Conservation (phyloP, 2,888 invertebrate species). For the Eupithecia abbreviata region DNA sequence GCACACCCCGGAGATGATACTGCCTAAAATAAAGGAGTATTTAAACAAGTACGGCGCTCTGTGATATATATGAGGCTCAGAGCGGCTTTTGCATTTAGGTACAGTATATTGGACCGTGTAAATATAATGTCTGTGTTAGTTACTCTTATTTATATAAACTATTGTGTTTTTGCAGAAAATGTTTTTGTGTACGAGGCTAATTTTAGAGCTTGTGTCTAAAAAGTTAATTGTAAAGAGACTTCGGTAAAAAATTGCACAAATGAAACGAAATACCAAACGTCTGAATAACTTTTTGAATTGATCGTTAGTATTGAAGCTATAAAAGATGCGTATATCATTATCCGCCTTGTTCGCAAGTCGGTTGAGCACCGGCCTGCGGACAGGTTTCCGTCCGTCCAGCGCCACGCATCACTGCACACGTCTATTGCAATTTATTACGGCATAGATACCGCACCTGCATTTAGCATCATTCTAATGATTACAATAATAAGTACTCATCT, state of each 20-base stretch:
- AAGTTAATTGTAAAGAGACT: not conserved
- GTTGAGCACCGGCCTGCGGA: not conserved
- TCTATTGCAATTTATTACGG: not conserved
- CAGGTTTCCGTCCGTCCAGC: not conserved
- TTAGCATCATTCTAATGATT: not conserved
- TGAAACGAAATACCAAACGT: not conserved
- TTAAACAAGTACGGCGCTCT: conserved; percentile 36
- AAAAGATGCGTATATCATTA: not conserved
- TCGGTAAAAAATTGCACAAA: not conserved
- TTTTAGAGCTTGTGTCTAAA: not conserved
- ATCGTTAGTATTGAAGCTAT: not conserved
- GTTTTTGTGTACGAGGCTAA: not conserved
- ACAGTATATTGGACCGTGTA: not conserved
- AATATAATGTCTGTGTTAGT: not conserved
- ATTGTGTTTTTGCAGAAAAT: not conserved
- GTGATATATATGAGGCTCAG: not conserved
- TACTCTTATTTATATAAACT: not conserved
- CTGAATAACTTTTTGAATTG: not conserved
- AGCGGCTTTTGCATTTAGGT: not conserved
- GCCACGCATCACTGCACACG: not conserved
- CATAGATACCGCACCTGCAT: not conserved
- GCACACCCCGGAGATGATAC: conserved; percentile 46
- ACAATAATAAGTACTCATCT: not conserved
- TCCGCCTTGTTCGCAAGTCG: not conserved
- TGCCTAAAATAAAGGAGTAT: conserved; percentile 73